phyloP scores from a whole-genome alignment of 2,113 vertebrate species.

The Apodemus sylvaticus region DNA sequence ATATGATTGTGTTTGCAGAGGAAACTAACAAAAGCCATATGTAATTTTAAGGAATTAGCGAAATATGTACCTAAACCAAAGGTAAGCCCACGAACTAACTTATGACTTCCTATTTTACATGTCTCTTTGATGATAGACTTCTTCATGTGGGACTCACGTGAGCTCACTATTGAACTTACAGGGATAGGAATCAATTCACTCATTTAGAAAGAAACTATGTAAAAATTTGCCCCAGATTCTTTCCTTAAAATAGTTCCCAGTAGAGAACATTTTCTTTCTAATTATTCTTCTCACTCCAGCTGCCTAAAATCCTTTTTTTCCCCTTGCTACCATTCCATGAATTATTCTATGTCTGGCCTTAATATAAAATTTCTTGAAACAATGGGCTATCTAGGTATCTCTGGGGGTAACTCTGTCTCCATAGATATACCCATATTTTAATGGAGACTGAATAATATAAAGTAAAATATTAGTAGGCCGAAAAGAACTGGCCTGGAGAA shows the following conservation, averaged over 20 bases:
- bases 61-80: slow-evolving; percentile 39
- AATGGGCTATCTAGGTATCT: slow-evolving; percentile 44
- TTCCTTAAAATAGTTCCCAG: slow-evolving; percentile 80
- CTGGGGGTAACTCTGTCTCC: slow-evolving; percentile 37
- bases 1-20: background rate
- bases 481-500: slow-evolving; percentile 44
- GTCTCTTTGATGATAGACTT: slow-evolving; percentile 37
- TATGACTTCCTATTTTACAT: background rate
- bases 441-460: slow-evolving; percentile 51
- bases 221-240: slow-evolving; percentile 80
- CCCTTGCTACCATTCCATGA: slow-evolving; percentile 74
- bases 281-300: slow-evolving; percentile 77
- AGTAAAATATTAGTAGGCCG: slow-evolving; percentile 53
- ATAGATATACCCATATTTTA: slow-evolving; percentile 45
- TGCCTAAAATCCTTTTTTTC: slow-evolving; percentile 71
- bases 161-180: slow-evolving; percentile 72
- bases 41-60: background rate
- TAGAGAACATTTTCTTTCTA: slow-evolving; percentile 79
- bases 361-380: slow-evolving; percentile 70
- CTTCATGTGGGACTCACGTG: slow-evolving; percentile 55
- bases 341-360: slow-evolving; percentile 76
- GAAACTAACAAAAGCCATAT: background rate
- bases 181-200: slow-evolving; percentile 72
- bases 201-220: slow-evolving; percentile 76
- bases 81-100: slow-evolving; percentile 43